Evolutionary conservation across 2,888 invertebrate species (phyloP), one percentile per base, ranked within the genome.

Genomic region (Glomeris marginata): DNA sequence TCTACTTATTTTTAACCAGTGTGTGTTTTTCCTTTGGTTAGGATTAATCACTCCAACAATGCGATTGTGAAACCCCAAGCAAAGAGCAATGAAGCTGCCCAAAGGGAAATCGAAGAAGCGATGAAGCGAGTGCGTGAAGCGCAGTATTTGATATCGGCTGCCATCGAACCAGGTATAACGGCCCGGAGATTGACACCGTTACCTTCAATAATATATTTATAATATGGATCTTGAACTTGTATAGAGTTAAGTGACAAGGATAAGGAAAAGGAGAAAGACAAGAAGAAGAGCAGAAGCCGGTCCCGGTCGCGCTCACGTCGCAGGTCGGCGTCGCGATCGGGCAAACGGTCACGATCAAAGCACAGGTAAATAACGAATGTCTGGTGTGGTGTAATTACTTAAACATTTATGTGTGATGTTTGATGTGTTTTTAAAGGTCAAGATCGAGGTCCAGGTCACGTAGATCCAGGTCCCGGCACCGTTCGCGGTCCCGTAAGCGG

Each of bases 121-220:
- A 92, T 98, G 91, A 85, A 88, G 42, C 75, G 92, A 55, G 91
- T 94, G 0, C 91, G 91, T 64, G 94, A 95, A 69, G 92, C 92
- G 0, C 92, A 94, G 67, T 87, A 85, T 64, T 76, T 92, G 61
- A 90, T 95, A 55, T 86, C 90, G 1, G 92, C 91, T 8, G 87
- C 90, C 13, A 88, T 92, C 55, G 91, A 88, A 69, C 87, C 87
- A 0, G 58, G 56, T 54, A 43, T 5, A 8, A 38, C 11, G 11
- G 13, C 11, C 13, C 11, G 36, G 36, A 36, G 11, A 46, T 36
- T 16, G 20, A 28, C 22, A 3, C n/a, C 21, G 8, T 11, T 2
- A 22, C 2, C 3, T 36, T 35, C 37, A 3, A 5, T 36, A 18
- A 36, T 36, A 36, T 5, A 35, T 40, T 8, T 38, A 8, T 15